Percentiles rank a stretch among this genome's conserved stretches.
phyloP scores from a whole-genome alignment of 1,140 invertebrate species.

The Cyrtorhinus lividipennis region DNA sequence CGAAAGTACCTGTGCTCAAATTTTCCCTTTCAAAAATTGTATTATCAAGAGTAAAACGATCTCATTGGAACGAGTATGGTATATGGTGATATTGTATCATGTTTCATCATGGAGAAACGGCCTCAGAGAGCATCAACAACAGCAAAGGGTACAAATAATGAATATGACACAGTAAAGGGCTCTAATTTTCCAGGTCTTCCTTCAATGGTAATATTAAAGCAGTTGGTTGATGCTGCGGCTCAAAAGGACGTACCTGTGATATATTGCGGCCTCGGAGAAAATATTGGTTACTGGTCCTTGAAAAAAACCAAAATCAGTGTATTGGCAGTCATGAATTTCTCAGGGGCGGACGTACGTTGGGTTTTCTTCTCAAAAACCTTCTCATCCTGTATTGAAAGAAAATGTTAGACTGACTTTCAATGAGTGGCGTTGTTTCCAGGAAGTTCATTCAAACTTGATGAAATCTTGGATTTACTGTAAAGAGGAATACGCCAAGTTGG shows the following conservation, averaged over 20 bases:
- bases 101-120: too few species aligned
- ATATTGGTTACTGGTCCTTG: conserved; percentile 13
- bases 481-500: not conserved
- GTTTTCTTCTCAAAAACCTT: not conserved
- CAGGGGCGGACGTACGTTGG: conserved; percentile 13
- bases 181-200: too few species aligned
- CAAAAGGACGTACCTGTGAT: conserved; percentile 7
- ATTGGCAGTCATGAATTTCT: conserved; percentile 14
- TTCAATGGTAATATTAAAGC: not conserved
- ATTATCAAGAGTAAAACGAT: too few species aligned
- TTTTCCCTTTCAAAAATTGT: too few species aligned
- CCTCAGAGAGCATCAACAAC: too few species aligned
- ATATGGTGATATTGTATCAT: too few species aligned
- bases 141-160: too few species aligned
- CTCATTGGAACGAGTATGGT: too few species aligned
- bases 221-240: not conserved
- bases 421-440: not conserved
- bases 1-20: too few species aligned
- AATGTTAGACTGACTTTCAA: not conserved
- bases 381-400: too few species aligned
- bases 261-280: not conserved
- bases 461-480: not conserved
- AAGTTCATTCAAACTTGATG: not conserved
- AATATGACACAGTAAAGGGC: too few species aligned
- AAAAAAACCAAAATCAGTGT: conserved; percentile 16